A percentile compares a stretch with the other conserved stretches of the same genome.
These are phyloP conservation scores for Cantharis rufa DNA, from an alignment of 2,888 invertebrate species.

Conservation along the genomic window DNA sequence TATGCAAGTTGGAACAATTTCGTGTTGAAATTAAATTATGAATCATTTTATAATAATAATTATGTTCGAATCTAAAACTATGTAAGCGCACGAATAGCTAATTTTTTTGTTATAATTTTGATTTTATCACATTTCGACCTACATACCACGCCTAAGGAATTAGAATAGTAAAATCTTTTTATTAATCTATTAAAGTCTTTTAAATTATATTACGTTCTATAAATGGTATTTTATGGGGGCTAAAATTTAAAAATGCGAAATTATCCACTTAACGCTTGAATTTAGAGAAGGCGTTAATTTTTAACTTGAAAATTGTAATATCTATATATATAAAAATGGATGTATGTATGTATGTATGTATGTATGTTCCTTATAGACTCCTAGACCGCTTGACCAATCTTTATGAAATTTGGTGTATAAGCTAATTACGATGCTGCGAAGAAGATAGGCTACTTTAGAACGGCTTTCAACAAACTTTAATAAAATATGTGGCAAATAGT, in stretches of 20 bases:
- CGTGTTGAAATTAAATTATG: not conserved
- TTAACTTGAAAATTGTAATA: too few relatives aligned
- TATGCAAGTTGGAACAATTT: not conserved
- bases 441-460: too few relatives aligned
- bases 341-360: too few relatives aligned
- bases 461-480: too few relatives aligned
- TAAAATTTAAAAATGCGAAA: not conserved
- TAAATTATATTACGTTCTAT: not conserved
- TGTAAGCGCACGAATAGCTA: not conserved
- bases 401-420: too few relatives aligned
- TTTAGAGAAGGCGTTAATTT: not conserved
- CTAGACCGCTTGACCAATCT: too few relatives aligned
- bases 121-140: not conserved
- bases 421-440: too few relatives aligned
- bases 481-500: too few relatives aligned
- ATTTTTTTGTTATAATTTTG: not conserved
- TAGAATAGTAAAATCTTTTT: not conserved
- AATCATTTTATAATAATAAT: not conserved
- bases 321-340: too few relatives aligned
- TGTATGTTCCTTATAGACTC: too few relatives aligned
- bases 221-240: not conserved
- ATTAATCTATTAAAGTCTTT: not conserved
- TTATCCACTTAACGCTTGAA: not conserved
- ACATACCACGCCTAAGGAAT: not conserved
- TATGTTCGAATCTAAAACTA: not conserved